Evolutionary conservation across 2,888 invertebrate genomes (phyloP), one percentile per base, ranked within the genome.

Genomic region (Trachelus troglodyta): DNA sequence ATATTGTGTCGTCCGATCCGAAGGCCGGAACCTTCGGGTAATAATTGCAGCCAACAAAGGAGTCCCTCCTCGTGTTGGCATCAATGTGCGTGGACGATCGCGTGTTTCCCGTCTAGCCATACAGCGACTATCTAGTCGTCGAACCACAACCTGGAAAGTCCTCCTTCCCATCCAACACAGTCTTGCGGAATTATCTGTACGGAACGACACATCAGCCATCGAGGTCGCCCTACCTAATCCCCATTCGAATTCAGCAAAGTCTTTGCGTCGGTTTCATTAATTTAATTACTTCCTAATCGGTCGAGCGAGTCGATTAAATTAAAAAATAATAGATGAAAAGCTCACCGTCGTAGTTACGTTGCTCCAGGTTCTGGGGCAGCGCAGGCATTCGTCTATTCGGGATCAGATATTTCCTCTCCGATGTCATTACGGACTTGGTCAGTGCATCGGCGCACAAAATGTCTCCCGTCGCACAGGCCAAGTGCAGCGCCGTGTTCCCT

Each of bases 401-500:
- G 89, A 91, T 79, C 23, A 87, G 86, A 85, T 83, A 82, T 76
- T 84, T 85, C 73, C 86, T 92, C 86, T 94, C 94, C 9, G 90
- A 89, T 30, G 91, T 90, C 69, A 93, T 92, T 1, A 96, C 93
- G 1, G 96, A 95, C 79, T 94, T 94, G 1, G 96, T 94, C 73
- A 98, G 92, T 0, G 96, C 96, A 85, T 94, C 94, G 12, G 97
- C 94, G 87, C 96, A 95, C 69, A 94, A 93, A 56, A 95, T 87
- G 88, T 96, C 94, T 11, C 96, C 96, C 31, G 93, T 92, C 80
- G 93, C 92, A 79, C 96, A 95, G 0, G 98, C 98, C 80, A 97
- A 93, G 91, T 98, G 98, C 11, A 98, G 92, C 0, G 98, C 95
- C 0, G 97, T 98, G 90, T 98, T 97, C 4, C 98, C 98, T 80